phyloP scores from a whole-genome alignment of 2,888 invertebrate genomes.

The Dioctria rufipes region DNA sequence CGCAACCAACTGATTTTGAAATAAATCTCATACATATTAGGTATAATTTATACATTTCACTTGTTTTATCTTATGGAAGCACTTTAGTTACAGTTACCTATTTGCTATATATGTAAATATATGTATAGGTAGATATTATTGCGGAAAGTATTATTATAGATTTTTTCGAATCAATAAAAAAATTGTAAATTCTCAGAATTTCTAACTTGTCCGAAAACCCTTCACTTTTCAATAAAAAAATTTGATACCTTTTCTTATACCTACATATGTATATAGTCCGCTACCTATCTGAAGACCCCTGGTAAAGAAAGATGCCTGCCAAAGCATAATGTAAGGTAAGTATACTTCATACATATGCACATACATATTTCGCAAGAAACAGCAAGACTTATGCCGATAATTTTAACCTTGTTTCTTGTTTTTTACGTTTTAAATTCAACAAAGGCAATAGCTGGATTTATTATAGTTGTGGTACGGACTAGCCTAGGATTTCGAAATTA shows the following conservation, averaged over 20 bases:
- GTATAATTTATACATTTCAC: too few species aligned
- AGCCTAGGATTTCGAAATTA: constrained; percentile 4
- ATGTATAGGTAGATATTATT: too few species aligned
- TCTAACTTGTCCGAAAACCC: background rate
- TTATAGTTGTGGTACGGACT: background rate
- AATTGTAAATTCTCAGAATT: too few species aligned
- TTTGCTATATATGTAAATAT: too few species aligned
- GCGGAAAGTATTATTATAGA: too few species aligned
- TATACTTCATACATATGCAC: background rate
- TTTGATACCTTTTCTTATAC: constrained; percentile 1
- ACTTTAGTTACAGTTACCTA: too few species aligned
- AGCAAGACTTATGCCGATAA: background rate
- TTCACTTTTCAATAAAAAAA: background rate
- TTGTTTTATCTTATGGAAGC: too few species aligned
- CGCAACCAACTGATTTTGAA: too few species aligned
- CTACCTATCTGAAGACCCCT: background rate
- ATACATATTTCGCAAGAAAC: background rate
- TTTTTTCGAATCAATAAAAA: too few species aligned
- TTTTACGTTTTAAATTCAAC: background rate
- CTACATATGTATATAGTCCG: background rate
- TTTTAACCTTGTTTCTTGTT: constrained; percentile 15
- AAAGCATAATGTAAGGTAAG: background rate
- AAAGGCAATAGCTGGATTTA: background rate
- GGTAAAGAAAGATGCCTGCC: background rate
- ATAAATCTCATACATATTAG: too few species aligned